These are phyloP conservation scores for Prenolepis imparis DNA, from an alignment of 2,888 invertebrate genomes.

Conservation along the genomic window DNA sequence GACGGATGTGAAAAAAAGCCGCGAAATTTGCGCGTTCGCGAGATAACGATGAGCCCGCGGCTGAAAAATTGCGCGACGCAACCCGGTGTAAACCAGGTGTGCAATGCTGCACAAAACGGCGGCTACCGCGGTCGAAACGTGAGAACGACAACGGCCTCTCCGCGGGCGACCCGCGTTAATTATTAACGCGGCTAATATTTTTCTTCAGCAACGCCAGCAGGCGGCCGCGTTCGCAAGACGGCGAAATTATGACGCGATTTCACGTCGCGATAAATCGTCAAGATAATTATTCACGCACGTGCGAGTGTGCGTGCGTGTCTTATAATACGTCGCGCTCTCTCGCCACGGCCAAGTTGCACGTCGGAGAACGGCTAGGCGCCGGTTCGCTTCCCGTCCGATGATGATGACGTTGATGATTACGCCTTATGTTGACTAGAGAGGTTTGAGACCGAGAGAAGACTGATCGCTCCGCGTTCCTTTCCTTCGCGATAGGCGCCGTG, in stretches of 20 bases:
- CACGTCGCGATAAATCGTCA: slow-evolving; percentile 75
- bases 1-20: slow-evolving; percentile 27
- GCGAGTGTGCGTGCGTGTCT: slow-evolving; percentile 30
- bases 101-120: not conserved
- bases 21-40: slow-evolving; percentile 5
- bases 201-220: slow-evolving; percentile 63
- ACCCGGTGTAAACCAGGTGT: slow-evolving; percentile 16
- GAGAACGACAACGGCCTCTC: slow-evolving; percentile 59
- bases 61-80: slow-evolving; percentile 54
- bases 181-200: slow-evolving; percentile 73
- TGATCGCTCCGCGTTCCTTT: slow-evolving; percentile 6
- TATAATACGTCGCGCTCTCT: slow-evolving; percentile 24
- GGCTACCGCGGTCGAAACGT: slow-evolving; percentile 47
- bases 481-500: slow-evolving; percentile 34
- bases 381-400: slow-evolving; percentile 33
- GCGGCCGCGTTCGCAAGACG: slow-evolving; percentile 56
- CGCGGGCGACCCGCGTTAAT: slow-evolving; percentile 70
- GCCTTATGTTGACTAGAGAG: not conserved
- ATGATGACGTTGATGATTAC: slow-evolving; percentile 31
- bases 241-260: slow-evolving; percentile 75
- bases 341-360: slow-evolving; percentile 20
- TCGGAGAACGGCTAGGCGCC: slow-evolving; percentile 59
- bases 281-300: slow-evolving; percentile 71
- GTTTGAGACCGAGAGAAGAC: not conserved
- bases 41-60: slow-evolving; percentile 49